A percentile compares a stretch with the other conserved stretches of the same genome.
Evolutionary conservation across 2,797 vertebrate genomes (phyloP).

Genomic region (Strix occidentalis): DNA sequence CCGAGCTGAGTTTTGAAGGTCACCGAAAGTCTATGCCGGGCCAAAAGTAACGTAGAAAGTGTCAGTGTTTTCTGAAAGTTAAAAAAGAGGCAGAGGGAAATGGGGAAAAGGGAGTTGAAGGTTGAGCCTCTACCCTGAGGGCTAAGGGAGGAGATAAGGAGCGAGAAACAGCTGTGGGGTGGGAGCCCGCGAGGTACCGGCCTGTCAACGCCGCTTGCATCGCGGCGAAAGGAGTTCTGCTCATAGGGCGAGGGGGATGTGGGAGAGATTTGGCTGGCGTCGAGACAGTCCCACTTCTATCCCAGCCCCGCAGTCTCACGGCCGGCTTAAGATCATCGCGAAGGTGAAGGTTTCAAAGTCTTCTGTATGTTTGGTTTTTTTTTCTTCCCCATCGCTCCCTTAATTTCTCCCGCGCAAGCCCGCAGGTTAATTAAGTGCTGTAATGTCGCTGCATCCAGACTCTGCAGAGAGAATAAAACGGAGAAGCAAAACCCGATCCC

Average conservation of each 20-base stretch:
- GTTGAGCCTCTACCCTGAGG: slow-evolving; percentile 20
- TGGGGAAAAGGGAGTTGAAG: slow-evolving; percentile 33
- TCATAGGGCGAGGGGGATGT: neutral
- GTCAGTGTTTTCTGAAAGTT: slow-evolving; percentile 29
- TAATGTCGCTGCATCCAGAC: neutral
- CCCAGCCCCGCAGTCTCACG: neutral
- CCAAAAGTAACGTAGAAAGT: slow-evolving; percentile 55
- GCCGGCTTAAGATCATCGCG: neutral
- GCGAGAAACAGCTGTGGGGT: slow-evolving; percentile 55
- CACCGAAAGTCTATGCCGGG: slow-evolving; percentile 26
- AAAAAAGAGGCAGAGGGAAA: neutral
- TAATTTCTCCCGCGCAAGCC: neutral
- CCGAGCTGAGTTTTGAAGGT: slow-evolving; percentile 70
- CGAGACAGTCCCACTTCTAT: neutral
- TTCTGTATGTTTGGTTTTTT: neutral
- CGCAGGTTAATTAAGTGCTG: neutral
- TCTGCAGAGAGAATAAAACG: neutral
- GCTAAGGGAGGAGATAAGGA: slow-evolving; percentile 52
- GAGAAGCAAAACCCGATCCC: neutral
- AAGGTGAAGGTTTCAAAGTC: neutral
- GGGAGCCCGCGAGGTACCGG: slow-evolving; percentile 8
- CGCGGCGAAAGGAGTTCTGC: neutral
- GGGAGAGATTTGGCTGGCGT: too few relatives aligned
- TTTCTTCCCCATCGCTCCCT: neutral
- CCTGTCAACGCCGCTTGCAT: slow-evolving; percentile 13